Evolutionary conservation across 2,888 invertebrate genomes (phyloP), one percentile per base, ranked within the genome.

Genomic region (Exocentrus adspersus): DNA sequence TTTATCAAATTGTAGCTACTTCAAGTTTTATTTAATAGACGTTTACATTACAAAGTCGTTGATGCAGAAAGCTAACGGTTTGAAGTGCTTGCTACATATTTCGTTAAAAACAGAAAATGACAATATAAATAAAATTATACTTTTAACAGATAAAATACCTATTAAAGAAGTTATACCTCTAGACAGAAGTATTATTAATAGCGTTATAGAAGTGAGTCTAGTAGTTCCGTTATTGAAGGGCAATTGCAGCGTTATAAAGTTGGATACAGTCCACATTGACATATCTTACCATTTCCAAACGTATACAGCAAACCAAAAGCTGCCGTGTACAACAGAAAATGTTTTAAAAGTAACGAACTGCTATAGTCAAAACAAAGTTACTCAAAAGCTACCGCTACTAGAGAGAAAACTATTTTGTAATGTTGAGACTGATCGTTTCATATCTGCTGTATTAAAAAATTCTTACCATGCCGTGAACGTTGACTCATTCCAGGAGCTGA

Each of bases 231-330:
- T n/a, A n/a, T 66, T 17, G 64, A 69, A 20, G 64, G n/a, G 65
- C 20, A 61, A 65, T 32, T 76, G 72, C 69, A 67, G 72, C 21
- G 42, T 54, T 48, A 48, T 80, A 10, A 72, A 72, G 67, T 67
- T 80, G 41, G 73, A 73, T 19, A 64, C 65, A 17, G 68, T 77
- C 19, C 32, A 60, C 30, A 61, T 78, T 4, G 77, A 81, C 71
- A 74, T 80, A 59, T 80, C 80, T 2, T 79, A 78, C 64, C 78
- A 79, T 67, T 78, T 80, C 66, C 67, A 75, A 52, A 67, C 65
- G 43, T 54, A 57, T 46, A 52, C 62, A 65, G 71, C 70, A 64
- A 63, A 56, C 28, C 48, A 59, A 45, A 61, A 60, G 37, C 52
- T 51, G 17, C 28, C 12, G 1, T 30, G 50, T 14, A 46, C 21